Percentiles rank a stretch among this genome's conserved stretches.
Evolutionary conservation across 1,140 invertebrate species (phyloP).

Genomic region (Aricia agestis): DNA sequence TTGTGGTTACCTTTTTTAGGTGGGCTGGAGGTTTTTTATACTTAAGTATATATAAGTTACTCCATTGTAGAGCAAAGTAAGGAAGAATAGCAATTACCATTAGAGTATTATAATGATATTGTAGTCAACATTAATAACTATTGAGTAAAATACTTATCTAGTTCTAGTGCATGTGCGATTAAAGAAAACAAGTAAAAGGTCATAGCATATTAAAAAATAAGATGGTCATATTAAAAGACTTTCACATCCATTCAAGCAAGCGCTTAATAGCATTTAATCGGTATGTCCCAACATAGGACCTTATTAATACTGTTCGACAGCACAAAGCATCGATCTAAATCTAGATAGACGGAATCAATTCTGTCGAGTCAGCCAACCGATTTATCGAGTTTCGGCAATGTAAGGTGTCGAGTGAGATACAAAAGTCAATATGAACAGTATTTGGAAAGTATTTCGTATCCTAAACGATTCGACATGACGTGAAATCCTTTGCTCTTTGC

Average conservation of each 20-base stretch:
- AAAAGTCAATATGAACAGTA: conserved; percentile 25
- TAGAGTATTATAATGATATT: too few species aligned
- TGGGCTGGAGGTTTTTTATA: too few species aligned
- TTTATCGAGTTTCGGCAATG: conserved; percentile 37
- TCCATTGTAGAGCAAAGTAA: too few species aligned
- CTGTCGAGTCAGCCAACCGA: conserved; percentile 33
- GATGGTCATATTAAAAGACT: background rate
- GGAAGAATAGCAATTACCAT: too few species aligned
- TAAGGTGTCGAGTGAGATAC: conserved; percentile 30
- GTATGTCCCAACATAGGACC: background rate
- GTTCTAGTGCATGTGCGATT: too few species aligned
- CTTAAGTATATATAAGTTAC: too few species aligned
- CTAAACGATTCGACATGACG: conserved; percentile 10
- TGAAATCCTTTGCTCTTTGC: conserved; percentile 6
- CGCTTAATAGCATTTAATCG: background rate
- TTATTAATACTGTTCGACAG: conserved; percentile 26
- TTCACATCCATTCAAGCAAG: background rate
- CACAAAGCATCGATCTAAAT: conserved; percentile 29
- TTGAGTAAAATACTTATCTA: too few species aligned
- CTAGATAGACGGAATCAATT: conserved; percentile 37
- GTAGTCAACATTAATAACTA: too few species aligned
- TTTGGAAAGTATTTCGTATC: conserved; percentile 23
- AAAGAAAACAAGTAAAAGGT: too few species aligned
- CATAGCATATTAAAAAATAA: too few species aligned
- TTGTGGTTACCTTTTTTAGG: too few species aligned